Evolutionary conservation across 2,888 invertebrate genomes (phyloP), one percentile per base, ranked within the genome.

Genomic region (Argyra leucocephala): DNA sequence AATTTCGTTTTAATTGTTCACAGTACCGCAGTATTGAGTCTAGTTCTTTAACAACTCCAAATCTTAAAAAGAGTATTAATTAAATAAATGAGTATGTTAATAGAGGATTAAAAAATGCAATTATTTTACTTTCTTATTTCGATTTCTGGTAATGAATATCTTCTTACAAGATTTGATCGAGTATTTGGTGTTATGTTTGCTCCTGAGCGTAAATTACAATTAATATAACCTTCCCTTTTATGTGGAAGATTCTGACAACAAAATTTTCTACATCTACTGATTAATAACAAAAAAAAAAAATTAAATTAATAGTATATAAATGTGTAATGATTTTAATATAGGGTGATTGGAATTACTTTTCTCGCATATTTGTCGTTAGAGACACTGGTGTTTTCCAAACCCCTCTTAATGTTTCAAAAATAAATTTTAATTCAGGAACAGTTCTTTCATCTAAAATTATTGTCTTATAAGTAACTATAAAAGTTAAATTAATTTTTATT

Each of bases 121-220:
- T 10, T 57, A 9, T 10, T 18, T 22, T 61, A 61, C 61, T 61
- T 61, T 61, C 61, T 6, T 21, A 61, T 61, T 26, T 24, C 61
- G 9, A 24, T 61, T 61, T 61, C 61, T 1, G 61, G 61, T 18
- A 61, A 9, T n/a, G 61, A 61, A 61, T 31, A 61, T 26, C 61
- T 5, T 26, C 61, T 61, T n/a, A 61, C 31, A 10, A 61, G 48
- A 48, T 48, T 48, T 3, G 48, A 48, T 48, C 48, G 15, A 18
- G 48, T 48, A 3, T 5, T 48, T 3, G 48, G 48, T 2, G 48
- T 48, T 18, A 48, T 48, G 18, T 48, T 48, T 12, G 12, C 15
- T 48, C 15, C 12, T 9, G 48, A 15, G 5, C 48, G 15, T 18
- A 15, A 1, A 2, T 18, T 18, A 18, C 2, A 3, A 18, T 48